phyloP scores from a whole-genome alignment of 2,888 invertebrate species.

The Conops quadrifasciatus region DNA sequence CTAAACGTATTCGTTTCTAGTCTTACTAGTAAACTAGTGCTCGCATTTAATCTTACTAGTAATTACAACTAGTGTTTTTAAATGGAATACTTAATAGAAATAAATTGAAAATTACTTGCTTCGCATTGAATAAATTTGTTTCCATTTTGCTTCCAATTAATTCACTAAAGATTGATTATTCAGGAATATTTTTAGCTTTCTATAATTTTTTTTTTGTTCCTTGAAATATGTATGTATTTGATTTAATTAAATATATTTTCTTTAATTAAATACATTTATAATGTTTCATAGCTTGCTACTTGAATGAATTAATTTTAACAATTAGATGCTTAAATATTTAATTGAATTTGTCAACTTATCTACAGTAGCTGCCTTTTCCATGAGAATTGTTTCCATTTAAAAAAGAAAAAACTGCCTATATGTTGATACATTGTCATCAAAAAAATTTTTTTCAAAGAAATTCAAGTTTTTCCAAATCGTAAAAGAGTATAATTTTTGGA shows the following conservation, averaged over 20 bases:
- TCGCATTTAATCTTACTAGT: too few relatives aligned
- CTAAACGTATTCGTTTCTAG: too few relatives aligned
- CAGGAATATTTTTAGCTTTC: too few relatives aligned
- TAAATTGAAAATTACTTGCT: too few relatives aligned
- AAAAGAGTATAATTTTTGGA: background rate
- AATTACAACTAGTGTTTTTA: too few relatives aligned
- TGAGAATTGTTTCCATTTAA: slow-evolving; percentile 63
- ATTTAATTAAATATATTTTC: slow-evolving; percentile 28
- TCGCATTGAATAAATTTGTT: too few relatives aligned
- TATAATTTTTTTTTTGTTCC: too few relatives aligned
- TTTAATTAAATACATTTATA: slow-evolving; percentile 36
- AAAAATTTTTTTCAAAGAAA: background rate
- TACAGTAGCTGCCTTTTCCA: slow-evolving; percentile 67
- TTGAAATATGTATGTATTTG: too few relatives aligned
- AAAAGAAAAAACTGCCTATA: slow-evolving; percentile 1
- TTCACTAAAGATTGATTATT: too few relatives aligned
- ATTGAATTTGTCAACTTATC: slow-evolving; percentile 59
- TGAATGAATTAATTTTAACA: slow-evolving; percentile 30
- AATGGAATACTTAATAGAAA: too few relatives aligned
- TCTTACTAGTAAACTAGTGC: too few relatives aligned
- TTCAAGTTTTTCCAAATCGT: background rate
- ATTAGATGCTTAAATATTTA: slow-evolving; percentile 44
- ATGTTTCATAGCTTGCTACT: slow-evolving; percentile 33
- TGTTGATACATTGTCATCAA: background rate
- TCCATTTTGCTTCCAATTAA: too few relatives aligned